phyloP scores from a whole-genome alignment of 2,888 invertebrate genomes.

The Idaea straminata region DNA sequence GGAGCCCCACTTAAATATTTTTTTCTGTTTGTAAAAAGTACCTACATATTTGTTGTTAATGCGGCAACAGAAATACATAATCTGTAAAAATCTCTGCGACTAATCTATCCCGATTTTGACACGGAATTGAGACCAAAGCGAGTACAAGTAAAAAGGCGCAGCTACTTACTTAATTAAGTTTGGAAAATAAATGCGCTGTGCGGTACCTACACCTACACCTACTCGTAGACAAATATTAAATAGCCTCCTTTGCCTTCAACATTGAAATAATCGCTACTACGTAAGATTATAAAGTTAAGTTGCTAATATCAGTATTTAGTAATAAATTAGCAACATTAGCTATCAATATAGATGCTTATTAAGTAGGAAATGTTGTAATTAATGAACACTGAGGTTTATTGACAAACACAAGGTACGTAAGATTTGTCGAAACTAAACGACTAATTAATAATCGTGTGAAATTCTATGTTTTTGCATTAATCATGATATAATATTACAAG shows the following conservation, averaged over 20 bases:
- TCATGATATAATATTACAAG: not conserved
- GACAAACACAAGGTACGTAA: not conserved
- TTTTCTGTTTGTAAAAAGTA: too few species aligned
- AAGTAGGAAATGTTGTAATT: not conserved
- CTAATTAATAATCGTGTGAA: not conserved
- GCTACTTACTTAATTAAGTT: too few species aligned
- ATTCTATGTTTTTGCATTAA: not conserved
- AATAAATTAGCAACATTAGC: not conserved
- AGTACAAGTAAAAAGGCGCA: too few species aligned
- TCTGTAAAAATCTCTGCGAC: too few species aligned
- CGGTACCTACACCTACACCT: too few species aligned
- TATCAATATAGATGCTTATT: not conserved
- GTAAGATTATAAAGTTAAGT: not conserved
- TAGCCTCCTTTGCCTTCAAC: not conserved
- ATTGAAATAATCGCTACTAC: not conserved
- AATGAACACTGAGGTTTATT: not conserved
- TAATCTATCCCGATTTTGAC: too few species aligned
- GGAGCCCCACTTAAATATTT: too few species aligned
- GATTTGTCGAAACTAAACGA: not conserved
- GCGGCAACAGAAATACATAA: too few species aligned
- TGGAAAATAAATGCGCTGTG: too few species aligned
- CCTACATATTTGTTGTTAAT: too few species aligned
- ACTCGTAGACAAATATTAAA: too few species aligned
- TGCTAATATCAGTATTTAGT: not conserved
- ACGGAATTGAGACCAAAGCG: too few species aligned